Conservation (phyloP, 2,888 invertebrate genomes). For the Alcis repandata region DNA sequence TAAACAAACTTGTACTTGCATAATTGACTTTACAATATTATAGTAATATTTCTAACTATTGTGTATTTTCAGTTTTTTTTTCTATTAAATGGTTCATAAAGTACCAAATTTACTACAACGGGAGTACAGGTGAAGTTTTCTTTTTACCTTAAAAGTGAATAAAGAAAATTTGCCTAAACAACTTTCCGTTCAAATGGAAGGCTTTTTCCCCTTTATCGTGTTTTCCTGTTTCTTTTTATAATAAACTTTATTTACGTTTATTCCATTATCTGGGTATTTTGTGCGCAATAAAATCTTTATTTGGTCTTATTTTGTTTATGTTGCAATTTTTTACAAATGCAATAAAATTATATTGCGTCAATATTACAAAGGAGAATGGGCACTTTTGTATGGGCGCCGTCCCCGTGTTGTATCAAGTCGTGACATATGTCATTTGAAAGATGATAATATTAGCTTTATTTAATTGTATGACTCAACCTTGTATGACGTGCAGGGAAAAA, state of each 20-base stretch:
- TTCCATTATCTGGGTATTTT: conserved; percentile 58
- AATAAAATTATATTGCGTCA: too few relatives aligned
- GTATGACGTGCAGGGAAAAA: too few relatives aligned
- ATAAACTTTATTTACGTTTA: conserved; percentile 63
- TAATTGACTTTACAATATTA: too few relatives aligned
- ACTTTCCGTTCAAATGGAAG: conserved; percentile 67
- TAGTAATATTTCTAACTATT: too few relatives aligned
- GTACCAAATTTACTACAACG: conserved; percentile 52
- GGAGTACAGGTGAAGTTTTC: conserved; percentile 61
- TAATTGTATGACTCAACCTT: too few relatives aligned
- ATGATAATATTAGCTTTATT: too few relatives aligned
- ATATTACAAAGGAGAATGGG: too few relatives aligned
- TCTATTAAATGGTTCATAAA: conserved; percentile 47
- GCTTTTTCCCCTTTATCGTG: conserved; percentile 63
- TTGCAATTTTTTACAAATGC: background rate
- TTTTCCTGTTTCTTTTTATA: conserved; percentile 62
- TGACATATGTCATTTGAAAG: too few relatives aligned
- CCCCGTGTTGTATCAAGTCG: too few relatives aligned
- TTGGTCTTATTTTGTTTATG: conserved; percentile 30
- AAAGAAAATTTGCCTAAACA: conserved; percentile 68
- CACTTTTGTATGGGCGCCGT: too few relatives aligned
- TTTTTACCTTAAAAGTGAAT: conserved; percentile 62
- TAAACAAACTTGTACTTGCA: too few relatives aligned
- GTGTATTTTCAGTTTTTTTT: background rate
- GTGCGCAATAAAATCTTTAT: conserved; percentile 50